Base-by-base conservation (phyloP, 2,888 invertebrate genomes). In the Bombylius discolor region DNA sequence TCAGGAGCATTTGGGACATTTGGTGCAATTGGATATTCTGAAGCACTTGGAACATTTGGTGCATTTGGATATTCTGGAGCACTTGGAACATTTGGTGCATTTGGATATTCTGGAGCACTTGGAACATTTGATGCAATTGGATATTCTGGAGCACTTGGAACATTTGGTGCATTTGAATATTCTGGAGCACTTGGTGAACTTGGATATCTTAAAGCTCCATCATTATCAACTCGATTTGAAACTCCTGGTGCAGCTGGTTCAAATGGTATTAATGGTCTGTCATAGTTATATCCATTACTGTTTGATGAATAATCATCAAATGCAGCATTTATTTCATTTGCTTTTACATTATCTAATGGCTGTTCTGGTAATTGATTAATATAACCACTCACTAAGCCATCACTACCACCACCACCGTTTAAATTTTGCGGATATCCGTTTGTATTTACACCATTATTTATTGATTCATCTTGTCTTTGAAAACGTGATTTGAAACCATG, bases 211-310 rank as follows among this genome's bases (percentile, higher is more conserved):
- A 34, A 32, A n/a, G 6, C n/a, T 23, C 14, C 39, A 8, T 7
- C 8, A 1, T 9, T 8, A 11, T 8, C 5, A 14, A 13, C 31
- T 8, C 2, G 9, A 7, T 44, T 44, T 7, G 31, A 9, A 14
- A 7, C 11, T 5, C 23, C 6, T 47, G 47, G 23, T 14, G 8
- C 9, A 4, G 9, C 47, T 31, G 47, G 5, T 45, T 51, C 51
- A 44, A 51, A 54, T 33, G 53, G 53, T 23, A 49, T 23, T 44
- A 44, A 44, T 13, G 54, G 54, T 45, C 34, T 54, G 0, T 54
- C 49, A 34, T 54, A 54, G 14, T 49, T 13, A 39, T 54, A 54
- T 49, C 54, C 54, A 12, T 45, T 14, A n/a, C 4, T 34, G 14
- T 34, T 42, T 14, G 47, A 47, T 14, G 49, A 54, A 34, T 32